Evolutionary conservation across 2,113 vertebrate genomes (phyloP).

Genomic region (Calyptomena viridis): DNA sequence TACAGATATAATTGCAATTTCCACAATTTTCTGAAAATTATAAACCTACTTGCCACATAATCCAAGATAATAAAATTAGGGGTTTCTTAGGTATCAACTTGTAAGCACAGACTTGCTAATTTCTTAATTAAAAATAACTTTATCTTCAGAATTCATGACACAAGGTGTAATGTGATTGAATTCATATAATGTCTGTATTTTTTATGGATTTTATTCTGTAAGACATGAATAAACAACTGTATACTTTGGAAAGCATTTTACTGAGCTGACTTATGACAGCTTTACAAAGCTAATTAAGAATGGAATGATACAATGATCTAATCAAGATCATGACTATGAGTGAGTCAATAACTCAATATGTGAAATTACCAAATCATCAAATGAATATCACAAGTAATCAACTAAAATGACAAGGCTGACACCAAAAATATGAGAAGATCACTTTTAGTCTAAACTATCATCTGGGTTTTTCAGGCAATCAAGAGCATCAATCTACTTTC

Average conservation of each 20-base stretch:
- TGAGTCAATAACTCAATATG: slow-evolving; percentile 10
- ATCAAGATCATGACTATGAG: slow-evolving; percentile 20
- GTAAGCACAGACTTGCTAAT: background rate
- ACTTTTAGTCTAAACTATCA: background rate
- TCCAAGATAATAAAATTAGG: background rate
- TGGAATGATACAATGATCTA: background rate
- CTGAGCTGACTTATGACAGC: background rate
- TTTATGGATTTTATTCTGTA: background rate
- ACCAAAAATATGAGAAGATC: background rate
- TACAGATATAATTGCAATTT: background rate
- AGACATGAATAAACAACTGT: background rate
- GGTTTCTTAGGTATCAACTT: background rate
- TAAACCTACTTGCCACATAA: background rate
- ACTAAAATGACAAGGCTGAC: background rate
- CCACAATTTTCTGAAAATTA: background rate
- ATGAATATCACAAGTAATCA: background rate
- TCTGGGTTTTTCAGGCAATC: background rate
- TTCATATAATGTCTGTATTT: background rate
- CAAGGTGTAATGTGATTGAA: background rate
- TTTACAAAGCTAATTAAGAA: background rate
- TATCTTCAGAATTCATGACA: background rate
- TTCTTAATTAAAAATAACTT: background rate
- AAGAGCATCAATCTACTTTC: background rate
- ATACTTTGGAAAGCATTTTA: background rate
- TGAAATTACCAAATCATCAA: slow-evolving; percentile 9